Evolutionary conservation across 2,113 vertebrate genomes (phyloP), one percentile per base, ranked within the genome.

Genomic region (Triplophysa tibetana): DNA sequence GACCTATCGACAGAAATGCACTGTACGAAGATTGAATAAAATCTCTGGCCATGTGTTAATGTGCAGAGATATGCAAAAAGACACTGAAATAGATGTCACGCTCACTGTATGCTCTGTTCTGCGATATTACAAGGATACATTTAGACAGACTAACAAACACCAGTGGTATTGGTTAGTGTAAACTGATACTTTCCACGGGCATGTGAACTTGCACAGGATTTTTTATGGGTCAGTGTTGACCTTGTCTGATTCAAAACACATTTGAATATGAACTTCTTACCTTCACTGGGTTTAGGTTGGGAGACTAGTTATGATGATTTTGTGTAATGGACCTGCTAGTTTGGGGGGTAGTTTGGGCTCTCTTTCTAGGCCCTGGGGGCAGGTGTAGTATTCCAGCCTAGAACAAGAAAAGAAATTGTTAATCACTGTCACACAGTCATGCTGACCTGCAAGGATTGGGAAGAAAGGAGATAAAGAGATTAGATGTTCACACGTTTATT

Each of bases 391-490:
- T 81, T 99, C 96, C 85, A 99, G 88, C 62, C 94, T 93, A 82
- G 96, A 95, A 12, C 97, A 95, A 1, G 97, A 95, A 85, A 98
- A 99, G 91, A 98, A 99, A 87, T 98, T 99, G 89, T 99, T 99
- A 91, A 99, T 98, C 75, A 98, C 92, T 0, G 98, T 98, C 83
- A 99, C 98, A 64, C 98, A 99, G 82, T 99, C 98, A 82, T 99
- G 97, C 73, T 99, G 98, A 58, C 54, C 16, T 56, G 16, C 19
- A 45, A 9, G 10, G 43, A 45, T 45, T 9, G 43, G 43, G 10
- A 45, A 11, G 8, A 11, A 45, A 11, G 43, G 43, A 45, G 9
- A 45, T 8, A 45, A 11, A 45, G 43, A 45, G 43, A 45, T 45
- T 45, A 45, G 43, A 10, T 45, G 8, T 45, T 45, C 43, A 11